Base-by-base conservation (phyloP, 2,797 vertebrate genomes). In the Micropoecilia bifurca region DNA sequence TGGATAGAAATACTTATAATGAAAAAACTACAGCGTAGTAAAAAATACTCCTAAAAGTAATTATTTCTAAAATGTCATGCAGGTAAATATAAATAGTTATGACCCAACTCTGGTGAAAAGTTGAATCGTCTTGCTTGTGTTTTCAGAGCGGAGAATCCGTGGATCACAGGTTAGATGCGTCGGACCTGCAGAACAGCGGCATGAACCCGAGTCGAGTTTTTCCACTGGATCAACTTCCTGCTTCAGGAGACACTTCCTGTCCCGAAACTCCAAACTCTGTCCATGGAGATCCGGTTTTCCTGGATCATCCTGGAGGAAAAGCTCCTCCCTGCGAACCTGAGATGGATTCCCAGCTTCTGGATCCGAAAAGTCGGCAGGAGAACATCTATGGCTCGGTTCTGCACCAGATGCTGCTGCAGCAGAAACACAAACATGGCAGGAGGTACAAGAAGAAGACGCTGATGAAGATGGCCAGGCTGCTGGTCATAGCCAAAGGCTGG, bases 391-490 rank as follows among this genome's bases (percentile, higher is more conserved):
- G 12, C 46, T 74, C 55, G 4, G 48, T 72, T 66, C 71, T 85
- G 12, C 46, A 71, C 28, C 69, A 80, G 39, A 63, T 85, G 71
- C 36, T 77, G 71, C 71, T 74, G 71, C 84, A 80, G 57, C 80
- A 82, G 75, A 85, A 75, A 47, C 77, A 61, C 50, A 85, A 74
- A 77, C 20, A 53, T 1, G 84, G 84, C n/a, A 78, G 80, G 10
- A 78, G 66, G 2, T 75, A 43, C 72, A 85, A 82, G 63, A 85
- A 74, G 72, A 82, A 82, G 71, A 82, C 84, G 2, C 74, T 85
- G 28, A 55, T 82, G 63, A 85, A 80, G 63, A 85, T 85, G 84
- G 84, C 80, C 16, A 80, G 74, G 57, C 80, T 80, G 71, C 72
- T 82, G 10, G 74, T 79, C 1, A 72, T 75, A 7, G 71, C 74